Base-by-base conservation (phyloP, 2,888 invertebrate genomes). In the Sminthurinus aureus region DNA sequence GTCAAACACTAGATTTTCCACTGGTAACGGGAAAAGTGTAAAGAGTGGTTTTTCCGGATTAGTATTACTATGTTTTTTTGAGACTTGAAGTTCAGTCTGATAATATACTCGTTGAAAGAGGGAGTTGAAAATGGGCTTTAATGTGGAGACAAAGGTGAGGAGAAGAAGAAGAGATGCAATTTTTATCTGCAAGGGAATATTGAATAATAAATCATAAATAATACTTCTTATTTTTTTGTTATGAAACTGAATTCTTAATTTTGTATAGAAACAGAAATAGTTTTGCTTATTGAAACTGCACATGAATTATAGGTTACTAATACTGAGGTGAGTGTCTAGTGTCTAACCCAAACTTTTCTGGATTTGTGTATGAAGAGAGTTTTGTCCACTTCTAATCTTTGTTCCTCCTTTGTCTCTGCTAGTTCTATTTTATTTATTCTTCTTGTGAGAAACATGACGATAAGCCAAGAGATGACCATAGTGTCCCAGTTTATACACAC, bases 401-500 rank as follows among this genome's bases (percentile, higher is more conserved):
- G 71, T 71, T 71, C 71, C 18, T 58, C 9, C 9, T 58, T 13
- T 26, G 24, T 22, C 13, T 24, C 24, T 9, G 4, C 24, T 6
- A 71, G 71, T 15, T 26, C 71, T 22, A 1, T 26, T 26, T 71
- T 71, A 15, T 71, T 71, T 20, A 71, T 71, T 71, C 15, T 71
- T 26, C 71, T 22, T 26, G 22, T 71, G 20, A 71, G 24, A 15
- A 26, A 71, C 71, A 71, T 22, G 15, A 71, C 26, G 22, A 71
- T 24, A 11, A 71, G 24, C 71, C 71, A 71, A 3, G 22, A 24
- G 24, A 15, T 8, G 2, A 71, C 15, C 71, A 71, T 71, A 9
- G 71, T 24, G 24, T 71, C 71, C 71, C 71, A 71, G 24, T 71
- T 20, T 22, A 71, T 24, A 24, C 71, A 71, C 8, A 71, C 71